phyloP scores from a whole-genome alignment of 92 coral and sea anemone species.

The Hydrozoanthus gracilis region DNA sequence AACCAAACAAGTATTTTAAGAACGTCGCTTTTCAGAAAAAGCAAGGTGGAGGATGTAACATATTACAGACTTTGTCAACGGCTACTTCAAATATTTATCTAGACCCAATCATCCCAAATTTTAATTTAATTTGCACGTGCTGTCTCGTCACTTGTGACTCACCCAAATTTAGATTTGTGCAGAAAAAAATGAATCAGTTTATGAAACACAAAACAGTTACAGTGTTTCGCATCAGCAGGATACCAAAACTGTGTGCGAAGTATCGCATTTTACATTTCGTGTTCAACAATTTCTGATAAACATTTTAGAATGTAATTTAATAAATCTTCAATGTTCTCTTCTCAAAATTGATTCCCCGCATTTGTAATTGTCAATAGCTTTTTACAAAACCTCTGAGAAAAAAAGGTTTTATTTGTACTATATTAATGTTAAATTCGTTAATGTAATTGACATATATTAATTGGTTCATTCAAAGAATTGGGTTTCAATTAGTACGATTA shows the following conservation, averaged over 20 bases:
- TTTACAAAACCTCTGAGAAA: slow-evolving; percentile 1
- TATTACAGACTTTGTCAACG: neutral
- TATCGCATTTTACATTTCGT: neutral
- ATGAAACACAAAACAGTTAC: too few species aligned
- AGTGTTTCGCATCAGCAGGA: too few species aligned
- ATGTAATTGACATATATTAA: neutral
- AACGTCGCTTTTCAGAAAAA: neutral
- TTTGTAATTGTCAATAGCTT: neutral
- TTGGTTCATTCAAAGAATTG: too few species aligned
- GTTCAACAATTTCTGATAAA: neutral
- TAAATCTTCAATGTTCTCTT: neutral
- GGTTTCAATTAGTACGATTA: too few species aligned
- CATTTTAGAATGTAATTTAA: neutral
- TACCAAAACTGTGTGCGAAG: too few species aligned
- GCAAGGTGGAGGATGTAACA: neutral
- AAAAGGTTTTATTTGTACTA: neutral
- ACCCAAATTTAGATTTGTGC: too few species aligned
- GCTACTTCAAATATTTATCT: neutral
- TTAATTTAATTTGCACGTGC: neutral
- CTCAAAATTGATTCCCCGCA: neutral
- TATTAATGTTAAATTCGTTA: slow-evolving; percentile 13
- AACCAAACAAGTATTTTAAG: neutral
- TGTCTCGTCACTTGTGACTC: neutral
- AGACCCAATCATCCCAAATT: neutral
- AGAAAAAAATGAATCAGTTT: too few species aligned